Conservation (phyloP, 2,797 vertebrate species). For the Leuciscus waleckii region DNA sequence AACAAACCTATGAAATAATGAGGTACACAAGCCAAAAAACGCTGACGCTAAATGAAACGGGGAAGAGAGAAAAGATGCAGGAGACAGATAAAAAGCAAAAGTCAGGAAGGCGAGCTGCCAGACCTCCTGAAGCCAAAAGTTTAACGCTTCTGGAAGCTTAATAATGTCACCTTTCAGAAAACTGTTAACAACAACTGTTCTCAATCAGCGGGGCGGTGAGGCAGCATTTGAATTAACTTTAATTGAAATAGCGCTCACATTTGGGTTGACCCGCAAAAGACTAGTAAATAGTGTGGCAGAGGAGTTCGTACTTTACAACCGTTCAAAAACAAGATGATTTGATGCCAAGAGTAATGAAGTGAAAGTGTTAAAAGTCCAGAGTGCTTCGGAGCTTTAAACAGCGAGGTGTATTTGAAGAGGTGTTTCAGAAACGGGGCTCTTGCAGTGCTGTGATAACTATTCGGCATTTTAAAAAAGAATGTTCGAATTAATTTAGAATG, state of each 20-base stretch:
- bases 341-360: constrained; percentile 30
- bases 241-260: constrained; percentile 23
- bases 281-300: constrained; percentile 35
- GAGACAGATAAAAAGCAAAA: constrained; percentile 39
- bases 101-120: background rate
- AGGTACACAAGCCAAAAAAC: constrained; percentile 30
- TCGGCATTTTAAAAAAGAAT: background rate
- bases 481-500: background rate
- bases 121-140: constrained; percentile 32
- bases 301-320: background rate
- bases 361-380: constrained; percentile 6
- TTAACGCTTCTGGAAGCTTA: constrained; percentile 30
- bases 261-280: constrained; percentile 29
- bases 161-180: constrained; percentile 50
- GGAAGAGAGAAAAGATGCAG: constrained; percentile 34
- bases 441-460: background rate
- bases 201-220: constrained; percentile 23
- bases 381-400: background rate
- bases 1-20: constrained; percentile 68
- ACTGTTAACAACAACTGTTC: constrained; percentile 44
- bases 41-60: constrained; percentile 6
- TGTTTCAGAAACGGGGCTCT: background rate
- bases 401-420: constrained; percentile 7
- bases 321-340: constrained; percentile 25
- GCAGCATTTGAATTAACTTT: constrained; percentile 35